Evolutionary conservation across 2,113 vertebrate genomes (phyloP).

Genomic region (Ailuropoda melanoleuca): DNA sequence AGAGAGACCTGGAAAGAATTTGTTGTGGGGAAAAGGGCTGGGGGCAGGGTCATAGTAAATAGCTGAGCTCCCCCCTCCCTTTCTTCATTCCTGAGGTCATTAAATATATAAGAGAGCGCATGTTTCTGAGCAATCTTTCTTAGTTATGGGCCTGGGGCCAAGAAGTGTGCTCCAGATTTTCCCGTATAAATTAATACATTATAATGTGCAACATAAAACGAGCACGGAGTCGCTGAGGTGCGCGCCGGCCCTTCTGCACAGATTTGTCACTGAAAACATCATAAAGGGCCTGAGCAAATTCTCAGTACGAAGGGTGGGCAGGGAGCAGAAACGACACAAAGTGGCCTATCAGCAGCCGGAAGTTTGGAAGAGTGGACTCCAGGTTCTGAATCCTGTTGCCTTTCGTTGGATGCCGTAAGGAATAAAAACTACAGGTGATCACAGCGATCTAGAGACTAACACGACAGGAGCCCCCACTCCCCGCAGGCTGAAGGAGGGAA

Average conservation of each 20-base stretch:
- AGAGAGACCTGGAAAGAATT: conserved; percentile 77
- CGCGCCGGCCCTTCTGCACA: rapidly evolving
- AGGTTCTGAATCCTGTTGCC: background rate
- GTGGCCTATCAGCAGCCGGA: rapidly evolving
- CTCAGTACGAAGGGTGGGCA: no score
- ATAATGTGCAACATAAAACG: background rate
- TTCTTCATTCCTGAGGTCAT: background rate
- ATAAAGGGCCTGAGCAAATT: background rate
- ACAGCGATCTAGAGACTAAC: background rate
- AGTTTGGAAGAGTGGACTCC: rapidly evolving
- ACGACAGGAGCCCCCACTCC: background rate
- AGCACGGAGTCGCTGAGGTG: rapidly evolving
- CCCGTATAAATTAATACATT: background rate
- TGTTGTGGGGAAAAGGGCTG: conserved; percentile 40
- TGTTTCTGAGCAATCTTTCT: conserved; percentile 55
- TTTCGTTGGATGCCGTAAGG: background rate
- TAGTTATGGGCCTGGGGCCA: background rate
- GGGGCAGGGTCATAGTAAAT: conserved; percentile 52
- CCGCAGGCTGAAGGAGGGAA: background rate
- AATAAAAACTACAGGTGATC: background rate
- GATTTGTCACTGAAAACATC: background rate
- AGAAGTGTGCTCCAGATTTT: background rate
- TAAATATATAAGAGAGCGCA: conserved; percentile 14
- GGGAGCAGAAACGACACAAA: background rate
- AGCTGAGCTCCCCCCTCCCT: background rate